A percentile compares a stretch with the other conserved stretches of the same genome.
These are phyloP conservation scores for Parelbella ahira DNA, from an alignment of 2,888 invertebrate species.

Conservation along the genomic window DNA sequence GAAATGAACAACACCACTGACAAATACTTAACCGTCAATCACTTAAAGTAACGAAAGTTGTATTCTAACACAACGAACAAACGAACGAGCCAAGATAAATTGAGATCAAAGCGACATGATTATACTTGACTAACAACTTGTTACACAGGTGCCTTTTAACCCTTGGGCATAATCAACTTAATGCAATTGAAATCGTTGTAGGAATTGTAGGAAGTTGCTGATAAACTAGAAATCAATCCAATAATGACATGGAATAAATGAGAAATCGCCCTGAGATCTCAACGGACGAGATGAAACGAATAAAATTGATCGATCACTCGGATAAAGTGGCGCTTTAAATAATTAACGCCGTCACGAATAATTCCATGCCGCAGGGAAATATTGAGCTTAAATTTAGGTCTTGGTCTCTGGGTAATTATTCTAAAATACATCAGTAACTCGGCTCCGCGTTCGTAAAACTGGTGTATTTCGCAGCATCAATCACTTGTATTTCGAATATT, in stretches of 20 bases:
- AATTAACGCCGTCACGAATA: slow-evolving; percentile 26
- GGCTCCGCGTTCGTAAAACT: neutral
- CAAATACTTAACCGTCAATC: too few relatives aligned
- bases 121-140: too few relatives aligned
- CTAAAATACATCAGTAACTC: slow-evolving; percentile 20
- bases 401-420: slow-evolving; percentile 23
- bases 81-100: too few relatives aligned
- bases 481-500: slow-evolving; percentile 2
- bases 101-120: too few relatives aligned
- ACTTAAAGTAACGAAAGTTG: too few relatives aligned
- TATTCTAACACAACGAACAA: too few relatives aligned
- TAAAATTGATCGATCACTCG: slow-evolving; percentile 24
- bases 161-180: slow-evolving; percentile 15
- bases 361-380: slow-evolving; percentile 24
- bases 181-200: slow-evolving; percentile 7
- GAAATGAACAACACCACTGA: too few relatives aligned
- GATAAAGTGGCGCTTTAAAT: slow-evolving; percentile 26
- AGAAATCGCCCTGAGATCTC: slow-evolving; percentile 23
- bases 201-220: slow-evolving; percentile 10
- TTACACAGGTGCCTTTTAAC: neutral
- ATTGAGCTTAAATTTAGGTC: slow-evolving; percentile 23
- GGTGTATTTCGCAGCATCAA: slow-evolving; percentile 4
- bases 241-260: slow-evolving; percentile 21
- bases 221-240: slow-evolving; percentile 21
- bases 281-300: slow-evolving; percentile 19